Evolutionary conservation across 1,140 invertebrate genomes (phyloP).

Genomic region (Lordiphosa mommai): DNA sequence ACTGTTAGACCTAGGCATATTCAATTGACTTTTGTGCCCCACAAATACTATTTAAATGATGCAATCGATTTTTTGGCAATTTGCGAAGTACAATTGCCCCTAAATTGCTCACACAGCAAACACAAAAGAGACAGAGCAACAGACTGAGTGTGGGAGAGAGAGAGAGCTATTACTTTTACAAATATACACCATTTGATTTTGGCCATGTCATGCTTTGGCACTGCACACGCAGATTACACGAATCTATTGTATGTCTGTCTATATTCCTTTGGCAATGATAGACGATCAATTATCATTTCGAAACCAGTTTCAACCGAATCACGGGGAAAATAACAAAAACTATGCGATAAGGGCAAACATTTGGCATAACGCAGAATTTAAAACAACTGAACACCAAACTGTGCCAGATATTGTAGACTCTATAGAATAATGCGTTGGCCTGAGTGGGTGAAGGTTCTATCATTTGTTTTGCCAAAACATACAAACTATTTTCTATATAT

Average conservation of each 20-base stretch:
- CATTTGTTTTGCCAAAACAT: slow-evolving; percentile 7
- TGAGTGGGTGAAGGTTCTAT: slow-evolving; percentile 69
- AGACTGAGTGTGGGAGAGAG: not conserved
- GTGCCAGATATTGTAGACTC: slow-evolving; percentile 44
- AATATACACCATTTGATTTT: slow-evolving; percentile 11
- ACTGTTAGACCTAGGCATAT: too few relatives aligned
- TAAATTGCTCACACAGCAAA: not conserved
- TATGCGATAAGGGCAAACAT: slow-evolving; percentile 45
- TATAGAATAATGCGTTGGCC: not conserved
- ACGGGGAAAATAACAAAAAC: slow-evolving; percentile 12
- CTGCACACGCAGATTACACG: not conserved
- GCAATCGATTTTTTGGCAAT: slow-evolving; percentile 34
- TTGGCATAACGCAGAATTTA: slow-evolving; percentile 30
- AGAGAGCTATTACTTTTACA: not conserved
- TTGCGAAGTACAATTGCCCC: slow-evolving; percentile 14
- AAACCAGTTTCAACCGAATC: slow-evolving; percentile 23
- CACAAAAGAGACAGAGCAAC: not conserved
- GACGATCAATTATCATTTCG: slow-evolving; percentile 17
- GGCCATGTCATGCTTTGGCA: slow-evolving; percentile 32
- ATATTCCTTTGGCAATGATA: slow-evolving; percentile 7
- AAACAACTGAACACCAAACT: slow-evolving; percentile 41
- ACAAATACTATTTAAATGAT: slow-evolving; percentile 39
- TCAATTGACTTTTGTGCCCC: not conserved
- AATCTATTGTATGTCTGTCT: not conserved
- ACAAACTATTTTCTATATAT: slow-evolving; percentile 2